Base-by-base conservation (phyloP, 1,140 invertebrate genomes). In the Diorhabda sublineata region DNA sequence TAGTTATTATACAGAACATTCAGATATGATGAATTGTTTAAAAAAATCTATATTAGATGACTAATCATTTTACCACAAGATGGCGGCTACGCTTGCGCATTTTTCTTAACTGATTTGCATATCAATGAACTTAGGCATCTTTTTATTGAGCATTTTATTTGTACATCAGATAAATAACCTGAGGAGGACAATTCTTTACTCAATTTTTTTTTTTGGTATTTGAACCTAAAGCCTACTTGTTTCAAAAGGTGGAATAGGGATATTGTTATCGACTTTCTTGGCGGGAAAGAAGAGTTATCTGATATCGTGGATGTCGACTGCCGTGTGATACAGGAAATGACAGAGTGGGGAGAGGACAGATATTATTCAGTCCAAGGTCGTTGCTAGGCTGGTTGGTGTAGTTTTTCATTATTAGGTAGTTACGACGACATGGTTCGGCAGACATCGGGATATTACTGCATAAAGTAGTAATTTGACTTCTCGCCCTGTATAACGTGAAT, bases 81-180 rank as follows among this genome's bases (percentile, higher is more conserved):
- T 73, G 69, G 72, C 66, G n/a, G 44, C 60, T 41, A 64, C 69
- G 72, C 26, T 60, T 73, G 72, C 72, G 72, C 69, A 47, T 5
- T 64, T 63, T 41, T 64, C 4, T 42, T 4, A 44, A 45, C 26
- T 26, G 42, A 47, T 67, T 67, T 58, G n/a, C 57, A 58, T 59
- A 67, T 61, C 42, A 45, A 60, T 45, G 6, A 42, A 64, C 9
- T 56, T 26, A 1, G 0, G 3, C 44, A 64, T 6, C 56, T 26
- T 42, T 26, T 4, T 11, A 60, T 26, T 7, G 11, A 42, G 3
- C 7, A 5, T 9, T n/a, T 41, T 56, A 4, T 4, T 45, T 56
- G 41, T 5, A 64, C 3, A 43, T 9, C 3, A 11, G n/a, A n/a
- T 45, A 0, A 43, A 44, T 6, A 43, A 11, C 42, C 42, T 60